Percentiles rank a stretch among this genome's conserved stretches.
Evolutionary conservation across 2,113 vertebrate genomes (phyloP).

Genomic region (Lamprologus speciosus): DNA sequence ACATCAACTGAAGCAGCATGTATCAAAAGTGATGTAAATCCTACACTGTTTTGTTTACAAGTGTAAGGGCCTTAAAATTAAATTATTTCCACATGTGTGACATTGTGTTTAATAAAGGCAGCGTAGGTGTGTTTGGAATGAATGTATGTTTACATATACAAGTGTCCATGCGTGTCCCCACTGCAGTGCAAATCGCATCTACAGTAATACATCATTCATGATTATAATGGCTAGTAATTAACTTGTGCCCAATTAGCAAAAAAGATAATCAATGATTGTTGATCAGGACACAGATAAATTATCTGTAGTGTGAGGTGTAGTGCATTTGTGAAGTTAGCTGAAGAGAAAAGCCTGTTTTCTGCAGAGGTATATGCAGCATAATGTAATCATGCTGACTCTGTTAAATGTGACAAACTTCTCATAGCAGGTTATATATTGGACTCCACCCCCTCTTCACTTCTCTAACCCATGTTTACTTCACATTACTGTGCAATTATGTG

Average conservation of each 20-base stretch:
- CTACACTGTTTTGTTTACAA: background rate
- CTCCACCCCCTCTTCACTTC: background rate
- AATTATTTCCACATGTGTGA: background rate
- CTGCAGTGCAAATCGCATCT: background rate
- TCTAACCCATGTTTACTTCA: conserved; percentile 14
- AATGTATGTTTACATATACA: background rate
- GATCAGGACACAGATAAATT: conserved; percentile 52
- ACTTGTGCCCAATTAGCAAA: conserved; percentile 62
- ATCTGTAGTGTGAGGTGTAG: conserved; percentile 5
- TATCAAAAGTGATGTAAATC: background rate
- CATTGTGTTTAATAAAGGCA: background rate
- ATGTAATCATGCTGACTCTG: conserved; percentile 22
- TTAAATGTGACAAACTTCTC: conserved; percentile 17
- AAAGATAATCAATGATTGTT: conserved; percentile 69
- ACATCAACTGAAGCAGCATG: background rate
- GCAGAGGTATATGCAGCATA: background rate
- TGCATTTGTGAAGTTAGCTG: conserved; percentile 17
- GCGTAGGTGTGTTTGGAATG: background rate
- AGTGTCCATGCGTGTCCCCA: background rate
- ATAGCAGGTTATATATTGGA: conserved; percentile 52
- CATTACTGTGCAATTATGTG: conserved; percentile 41
- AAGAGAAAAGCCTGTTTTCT: background rate
- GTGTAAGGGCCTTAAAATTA: background rate
- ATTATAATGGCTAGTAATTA: conserved; percentile 70
- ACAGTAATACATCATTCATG: conserved; percentile 65